These are phyloP conservation scores for Protosalanx chinensis DNA, from an alignment of 2,797 vertebrate genomes.

Conservation along the genomic window DNA sequence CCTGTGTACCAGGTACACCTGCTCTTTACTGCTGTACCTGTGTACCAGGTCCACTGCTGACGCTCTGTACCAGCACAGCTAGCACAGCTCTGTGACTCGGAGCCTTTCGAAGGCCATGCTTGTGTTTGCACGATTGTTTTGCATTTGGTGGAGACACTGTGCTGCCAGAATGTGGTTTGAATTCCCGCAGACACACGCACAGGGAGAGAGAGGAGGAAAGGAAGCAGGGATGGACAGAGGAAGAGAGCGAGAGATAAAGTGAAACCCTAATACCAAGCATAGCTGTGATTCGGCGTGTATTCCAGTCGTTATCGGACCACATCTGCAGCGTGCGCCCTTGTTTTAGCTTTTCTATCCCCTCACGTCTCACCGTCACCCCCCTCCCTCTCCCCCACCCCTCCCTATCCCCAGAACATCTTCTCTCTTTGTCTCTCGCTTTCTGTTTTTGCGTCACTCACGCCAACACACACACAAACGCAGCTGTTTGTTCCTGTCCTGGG, in stretches of 20 bases:
- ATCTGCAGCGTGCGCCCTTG: constrained; percentile 57
- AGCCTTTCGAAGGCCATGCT: constrained; percentile 7
- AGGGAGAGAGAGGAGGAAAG: not conserved
- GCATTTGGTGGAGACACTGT: not conserved
- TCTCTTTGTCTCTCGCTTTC: constrained; percentile 23
- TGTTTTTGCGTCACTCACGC: constrained; percentile 13
- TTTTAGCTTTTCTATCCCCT: constrained; percentile 35
- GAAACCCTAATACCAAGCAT: not conserved
- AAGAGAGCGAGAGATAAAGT: not conserved
- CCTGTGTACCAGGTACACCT: no score
- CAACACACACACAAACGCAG: not conserved
- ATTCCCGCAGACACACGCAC: constrained; percentile 2
- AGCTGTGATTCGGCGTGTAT: constrained; percentile 33
- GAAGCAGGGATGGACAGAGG: no score
- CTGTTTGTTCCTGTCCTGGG: not conserved
- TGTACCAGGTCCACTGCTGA: no score
- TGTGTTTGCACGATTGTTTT: constrained; percentile 9
- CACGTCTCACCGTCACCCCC: constrained; percentile 18
- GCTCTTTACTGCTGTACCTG: no score
- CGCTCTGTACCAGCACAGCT: no score
- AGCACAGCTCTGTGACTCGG: not conserved
- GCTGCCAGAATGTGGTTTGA: not conserved
- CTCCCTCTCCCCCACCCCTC: not conserved
- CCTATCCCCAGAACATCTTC: constrained; percentile 26
- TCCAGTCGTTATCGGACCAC: constrained; percentile 45